Base-by-base conservation (phyloP, 2,888 invertebrate species). In the Drosophila recens region DNA sequence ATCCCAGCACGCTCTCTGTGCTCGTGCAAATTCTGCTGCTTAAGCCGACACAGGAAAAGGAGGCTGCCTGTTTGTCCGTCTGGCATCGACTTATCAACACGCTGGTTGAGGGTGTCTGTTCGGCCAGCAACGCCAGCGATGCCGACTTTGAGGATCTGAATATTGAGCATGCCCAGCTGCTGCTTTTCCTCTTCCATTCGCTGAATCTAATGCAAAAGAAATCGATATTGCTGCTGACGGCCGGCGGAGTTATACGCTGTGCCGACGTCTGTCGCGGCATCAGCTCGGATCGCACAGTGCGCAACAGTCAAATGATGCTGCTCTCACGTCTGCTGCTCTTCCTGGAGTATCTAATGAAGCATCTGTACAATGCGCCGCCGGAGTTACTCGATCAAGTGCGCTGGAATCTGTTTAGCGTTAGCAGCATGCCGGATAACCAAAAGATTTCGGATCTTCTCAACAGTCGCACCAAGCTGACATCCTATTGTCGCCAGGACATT, bases 131-230 rank as follows among this genome's bases (percentile, higher is more conserved):
- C 17, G 75, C 81, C 66, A 86, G 90, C 43, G 92, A 93, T 59
- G 63, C 87, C 2, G 93, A 93, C 64, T 92, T 90, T 68, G 92
- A 92, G 95, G 98, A 98, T 94, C 93, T 99, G 69, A 99, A 98
- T 92, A 97, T 98, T 54, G 99, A 99, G 91, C 98, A 99, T 93
- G 97, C 98, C 0, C 98, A 99, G 92, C 94, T 99, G 40, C 93
- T 99, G 73, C 94, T 99, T 9, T 98, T 98, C 92, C 93, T 99
- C 11, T 99, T 99, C 93, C 98, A 99, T 93, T 97, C 98, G 0
- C 93, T 99, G 68, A 98, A 98, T 86, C 94, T 99, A 72, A 98
- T 98, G 97, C 98, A 98, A 93, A 99, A 98, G 93, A 99, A 99
- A 92, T 96, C 97, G 2, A 97, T 99, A 1, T 94, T 99, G 40